Conservation (phyloP, 2,888 invertebrate species). For the Drosophila incognita region DNA sequence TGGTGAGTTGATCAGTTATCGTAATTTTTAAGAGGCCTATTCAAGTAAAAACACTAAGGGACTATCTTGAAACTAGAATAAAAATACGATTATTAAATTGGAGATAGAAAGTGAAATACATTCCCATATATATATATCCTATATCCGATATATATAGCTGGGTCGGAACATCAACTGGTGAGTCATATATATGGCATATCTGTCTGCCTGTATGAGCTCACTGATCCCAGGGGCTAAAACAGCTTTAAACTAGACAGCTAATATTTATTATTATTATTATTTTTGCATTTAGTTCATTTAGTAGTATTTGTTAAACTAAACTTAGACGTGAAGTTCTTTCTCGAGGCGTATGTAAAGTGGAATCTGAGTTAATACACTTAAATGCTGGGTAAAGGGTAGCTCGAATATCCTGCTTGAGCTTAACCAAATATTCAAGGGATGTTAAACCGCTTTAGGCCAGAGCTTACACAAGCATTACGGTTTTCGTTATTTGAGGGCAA, state of each 20-base stretch:
- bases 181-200: no score
- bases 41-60: not conserved
- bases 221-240: no score
- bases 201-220: no score
- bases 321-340: no score
- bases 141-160: no score
- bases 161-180: no score
- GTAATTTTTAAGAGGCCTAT: no score
- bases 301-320: not conserved
- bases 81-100: not conserved
- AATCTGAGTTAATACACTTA: not conserved
- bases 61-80: not conserved
- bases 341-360: not conserved
- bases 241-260: no score
- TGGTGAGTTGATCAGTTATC: conserved; percentile 87
- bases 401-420: not conserved
- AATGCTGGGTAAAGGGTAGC: not conserved
- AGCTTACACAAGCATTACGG: not conserved
- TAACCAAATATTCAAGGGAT: not conserved
- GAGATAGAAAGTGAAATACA: no score
- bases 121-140: no score
- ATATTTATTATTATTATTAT: not conserved
- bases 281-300: not conserved
- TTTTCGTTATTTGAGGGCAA: not conserved
- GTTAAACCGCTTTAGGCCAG: not conserved